A percentile compares a stretch with the other conserved stretches of the same genome.
phyloP scores from a whole-genome alignment of 2,113 vertebrate genomes.

The Sprattus sprattus region DNA sequence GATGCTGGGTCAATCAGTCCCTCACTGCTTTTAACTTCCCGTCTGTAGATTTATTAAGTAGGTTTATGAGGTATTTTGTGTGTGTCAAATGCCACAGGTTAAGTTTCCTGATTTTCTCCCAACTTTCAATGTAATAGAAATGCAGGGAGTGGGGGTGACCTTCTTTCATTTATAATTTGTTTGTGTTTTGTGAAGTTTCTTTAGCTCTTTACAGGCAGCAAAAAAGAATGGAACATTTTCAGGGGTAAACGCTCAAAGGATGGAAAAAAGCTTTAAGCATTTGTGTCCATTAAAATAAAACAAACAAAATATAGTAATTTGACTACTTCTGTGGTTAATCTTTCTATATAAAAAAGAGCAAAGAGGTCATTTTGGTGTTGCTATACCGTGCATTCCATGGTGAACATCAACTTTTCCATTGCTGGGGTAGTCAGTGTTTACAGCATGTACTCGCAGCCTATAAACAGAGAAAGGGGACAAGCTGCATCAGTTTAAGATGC shows the following conservation, averaged over 20 bases:
- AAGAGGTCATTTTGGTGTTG: constrained; percentile 7
- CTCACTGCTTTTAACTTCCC: background rate
- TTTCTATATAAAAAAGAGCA: background rate
- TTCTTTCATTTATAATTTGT: background rate
- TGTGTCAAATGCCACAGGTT: background rate
- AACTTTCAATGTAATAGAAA: background rate
- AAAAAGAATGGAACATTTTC: background rate
- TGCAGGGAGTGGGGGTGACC: background rate
- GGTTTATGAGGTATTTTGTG: background rate
- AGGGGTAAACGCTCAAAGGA: background rate
- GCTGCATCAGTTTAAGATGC: constrained; percentile 55
- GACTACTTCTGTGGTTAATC: background rate
- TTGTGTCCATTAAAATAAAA: background rate
- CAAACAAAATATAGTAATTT: background rate
- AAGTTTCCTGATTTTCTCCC: background rate
- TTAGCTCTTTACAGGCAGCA: background rate
- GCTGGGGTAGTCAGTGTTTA: constrained; percentile 46
- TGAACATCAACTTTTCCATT: constrained; percentile 42
- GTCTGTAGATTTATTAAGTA: background rate
- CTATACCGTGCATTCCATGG: constrained; percentile 40
- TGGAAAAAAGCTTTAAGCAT: background rate
- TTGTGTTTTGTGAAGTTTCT: background rate
- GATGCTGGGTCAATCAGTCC: background rate
- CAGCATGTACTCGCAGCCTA: constrained; percentile 36
- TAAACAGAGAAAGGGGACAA: constrained; percentile 46